phyloP scores from a whole-genome alignment of 2,113 vertebrate genomes.

The Tachysurus fulvidraco region DNA sequence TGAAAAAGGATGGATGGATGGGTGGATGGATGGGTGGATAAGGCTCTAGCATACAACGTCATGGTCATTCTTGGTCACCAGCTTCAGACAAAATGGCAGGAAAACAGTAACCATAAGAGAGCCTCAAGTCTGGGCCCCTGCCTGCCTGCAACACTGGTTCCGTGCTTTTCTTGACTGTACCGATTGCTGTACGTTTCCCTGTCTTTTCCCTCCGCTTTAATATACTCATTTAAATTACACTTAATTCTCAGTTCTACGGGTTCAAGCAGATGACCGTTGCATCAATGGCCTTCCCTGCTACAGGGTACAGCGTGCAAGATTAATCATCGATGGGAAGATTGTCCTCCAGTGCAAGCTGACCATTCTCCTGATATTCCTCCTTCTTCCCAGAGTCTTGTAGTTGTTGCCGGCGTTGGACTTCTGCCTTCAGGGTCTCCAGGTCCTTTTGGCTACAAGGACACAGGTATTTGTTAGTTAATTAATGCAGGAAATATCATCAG shows the following conservation, averaged over 20 bases:
- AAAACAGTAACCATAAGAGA: slow-evolving; percentile 39
- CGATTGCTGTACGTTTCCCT: slow-evolving; percentile 58
- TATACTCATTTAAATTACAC: slow-evolving; percentile 62
- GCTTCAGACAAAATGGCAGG: slow-evolving; percentile 48
- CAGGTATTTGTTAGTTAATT: not conserved
- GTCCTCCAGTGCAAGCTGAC: slow-evolving; percentile 66
- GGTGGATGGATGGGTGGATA: slow-evolving; percentile 57
- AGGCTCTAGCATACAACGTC: slow-evolving; percentile 73
- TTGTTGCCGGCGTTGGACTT: slow-evolving; percentile 92
- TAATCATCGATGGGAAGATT: slow-evolving; percentile 73
- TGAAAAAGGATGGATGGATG: not conserved
- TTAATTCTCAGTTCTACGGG: slow-evolving; percentile 64
- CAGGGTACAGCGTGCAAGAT: slow-evolving; percentile 51
- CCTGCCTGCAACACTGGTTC: slow-evolving; percentile 60
- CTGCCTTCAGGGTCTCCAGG: slow-evolving; percentile 95
- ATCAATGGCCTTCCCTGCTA: slow-evolving; percentile 54
- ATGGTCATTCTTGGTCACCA: slow-evolving; percentile 66
- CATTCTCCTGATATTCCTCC: slow-evolving; percentile 71
- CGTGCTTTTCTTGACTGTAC: slow-evolving; percentile 52
- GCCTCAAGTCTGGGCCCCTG: slow-evolving; percentile 46
- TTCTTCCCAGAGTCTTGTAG: slow-evolving; percentile 84
- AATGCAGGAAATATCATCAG: not conserved
- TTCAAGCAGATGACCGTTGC: slow-evolving; percentile 64
- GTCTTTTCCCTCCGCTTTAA: slow-evolving; percentile 56
- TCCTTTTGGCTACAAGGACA: slow-evolving; percentile 86